Conservation (phyloP, 2,113 vertebrate species). For the Ardeotis arabs region DNA sequence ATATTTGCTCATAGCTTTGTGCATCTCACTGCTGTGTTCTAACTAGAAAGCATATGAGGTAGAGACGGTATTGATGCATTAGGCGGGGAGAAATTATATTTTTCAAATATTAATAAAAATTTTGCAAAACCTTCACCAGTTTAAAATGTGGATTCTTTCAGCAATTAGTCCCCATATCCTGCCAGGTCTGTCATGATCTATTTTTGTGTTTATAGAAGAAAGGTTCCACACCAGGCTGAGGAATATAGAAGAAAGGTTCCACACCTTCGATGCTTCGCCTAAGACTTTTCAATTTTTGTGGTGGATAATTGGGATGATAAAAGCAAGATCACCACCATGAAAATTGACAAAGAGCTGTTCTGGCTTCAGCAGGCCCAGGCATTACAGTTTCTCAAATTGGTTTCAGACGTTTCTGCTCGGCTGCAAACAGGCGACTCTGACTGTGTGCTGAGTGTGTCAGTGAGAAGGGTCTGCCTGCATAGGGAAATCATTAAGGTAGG, state of each 20-base stretch:
- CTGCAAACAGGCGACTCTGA: not conserved
- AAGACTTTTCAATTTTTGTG: constrained; percentile 2
- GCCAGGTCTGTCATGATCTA: not conserved
- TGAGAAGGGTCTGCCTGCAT: not conserved
- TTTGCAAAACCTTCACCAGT: not conserved
- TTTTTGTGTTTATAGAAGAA: constrained; percentile 9
- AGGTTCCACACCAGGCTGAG: not conserved
- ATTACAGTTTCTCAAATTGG: not conserved
- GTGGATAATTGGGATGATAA: constrained; percentile 10
- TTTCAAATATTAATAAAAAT: not conserved
- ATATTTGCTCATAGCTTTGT: not conserved
- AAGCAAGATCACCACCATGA: not conserved
- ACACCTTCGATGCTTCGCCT: not conserved
- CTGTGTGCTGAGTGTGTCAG: not conserved
- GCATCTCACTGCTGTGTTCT: not conserved
- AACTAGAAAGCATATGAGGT: not conserved
- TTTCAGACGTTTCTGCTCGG: not conserved
- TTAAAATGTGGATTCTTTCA: constrained; percentile 22
- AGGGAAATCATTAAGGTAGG: not conserved
- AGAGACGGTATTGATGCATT: not conserved
- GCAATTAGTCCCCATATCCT: not conserved
- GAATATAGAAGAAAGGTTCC: not conserved
- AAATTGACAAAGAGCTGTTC: not conserved
- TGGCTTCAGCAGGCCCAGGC: not conserved
- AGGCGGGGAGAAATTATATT: not conserved